Percentiles rank a stretch among this genome's conserved stretches.
phyloP scores from a whole-genome alignment of 2,113 vertebrate species.

The Tychaedon coryphoeus region DNA sequence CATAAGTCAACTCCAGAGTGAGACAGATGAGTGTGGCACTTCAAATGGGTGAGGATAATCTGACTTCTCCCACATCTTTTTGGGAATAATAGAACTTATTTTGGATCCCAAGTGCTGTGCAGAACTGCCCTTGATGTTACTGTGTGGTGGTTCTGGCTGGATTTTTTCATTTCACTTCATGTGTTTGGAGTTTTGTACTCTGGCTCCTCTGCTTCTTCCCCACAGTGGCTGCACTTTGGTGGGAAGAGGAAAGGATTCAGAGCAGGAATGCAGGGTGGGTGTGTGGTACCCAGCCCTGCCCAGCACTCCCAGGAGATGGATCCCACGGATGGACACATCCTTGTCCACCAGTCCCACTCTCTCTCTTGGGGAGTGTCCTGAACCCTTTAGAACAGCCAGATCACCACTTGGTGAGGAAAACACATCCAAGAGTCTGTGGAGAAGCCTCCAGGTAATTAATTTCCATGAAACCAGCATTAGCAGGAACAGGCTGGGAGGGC shows the following conservation, averaged over 20 bases:
- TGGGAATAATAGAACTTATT: background rate
- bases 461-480: accelerated
- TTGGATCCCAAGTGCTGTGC: background rate
- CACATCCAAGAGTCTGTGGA: accelerated
- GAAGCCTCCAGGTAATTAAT: background rate
- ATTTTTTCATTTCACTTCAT: background rate
- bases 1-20: background rate
- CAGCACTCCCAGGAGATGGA: background rate
- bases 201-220: background rate
- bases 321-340: background rate
- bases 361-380: accelerated
- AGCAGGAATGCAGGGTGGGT: background rate
- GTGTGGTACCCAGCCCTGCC: background rate
- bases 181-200: background rate
- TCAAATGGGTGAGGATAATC: background rate
- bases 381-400: background rate
- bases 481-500: background rate
- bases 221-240: background rate
- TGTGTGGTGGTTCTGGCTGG: background rate
- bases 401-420: background rate
- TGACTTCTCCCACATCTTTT: background rate
- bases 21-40: background rate
- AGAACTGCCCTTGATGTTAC: background rate
- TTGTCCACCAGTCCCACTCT: background rate
- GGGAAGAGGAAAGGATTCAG: background rate